Evolutionary conservation across 2,797 vertebrate genomes (phyloP).

Genomic region (Chelonia mydas): DNA sequence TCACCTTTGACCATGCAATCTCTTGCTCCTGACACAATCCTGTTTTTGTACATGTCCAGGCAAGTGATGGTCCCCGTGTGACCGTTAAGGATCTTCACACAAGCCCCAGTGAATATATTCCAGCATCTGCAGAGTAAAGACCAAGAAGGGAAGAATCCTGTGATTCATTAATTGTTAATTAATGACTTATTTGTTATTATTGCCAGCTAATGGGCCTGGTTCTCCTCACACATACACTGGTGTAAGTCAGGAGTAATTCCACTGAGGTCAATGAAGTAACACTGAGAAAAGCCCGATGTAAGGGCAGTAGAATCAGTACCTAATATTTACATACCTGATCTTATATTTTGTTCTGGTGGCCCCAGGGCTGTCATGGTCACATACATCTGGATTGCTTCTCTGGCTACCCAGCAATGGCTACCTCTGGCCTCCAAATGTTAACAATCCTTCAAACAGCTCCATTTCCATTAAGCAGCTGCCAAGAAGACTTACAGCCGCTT

Average conservation of each 20-base stretch:
- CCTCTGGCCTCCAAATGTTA: neutral
- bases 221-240: neutral
- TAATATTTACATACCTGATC: accelerated
- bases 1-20: constrained; percentile 90
- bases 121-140: constrained; percentile 83
- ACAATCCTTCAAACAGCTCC: neutral
- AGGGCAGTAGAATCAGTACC: accelerated
- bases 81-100: constrained; percentile 82
- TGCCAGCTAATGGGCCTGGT: neutral
- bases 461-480: neutral
- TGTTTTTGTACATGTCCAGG: constrained; percentile 83
- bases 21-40: constrained; percentile 87
- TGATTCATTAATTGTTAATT: neutral
- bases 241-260: neutral
- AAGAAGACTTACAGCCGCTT: neutral
- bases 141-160: neutral
- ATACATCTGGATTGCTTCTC: neutral
- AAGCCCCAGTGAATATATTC: constrained; percentile 83
- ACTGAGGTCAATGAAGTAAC: neutral
- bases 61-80: constrained; percentile 86
- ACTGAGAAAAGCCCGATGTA: neutral
- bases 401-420: neutral
- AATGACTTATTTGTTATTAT: neutral
- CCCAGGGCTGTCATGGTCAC: neutral
- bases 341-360: accelerated